Conservation (phyloP, 2,797 vertebrate genomes). For the Pangasius sanitwongsei region DNA sequence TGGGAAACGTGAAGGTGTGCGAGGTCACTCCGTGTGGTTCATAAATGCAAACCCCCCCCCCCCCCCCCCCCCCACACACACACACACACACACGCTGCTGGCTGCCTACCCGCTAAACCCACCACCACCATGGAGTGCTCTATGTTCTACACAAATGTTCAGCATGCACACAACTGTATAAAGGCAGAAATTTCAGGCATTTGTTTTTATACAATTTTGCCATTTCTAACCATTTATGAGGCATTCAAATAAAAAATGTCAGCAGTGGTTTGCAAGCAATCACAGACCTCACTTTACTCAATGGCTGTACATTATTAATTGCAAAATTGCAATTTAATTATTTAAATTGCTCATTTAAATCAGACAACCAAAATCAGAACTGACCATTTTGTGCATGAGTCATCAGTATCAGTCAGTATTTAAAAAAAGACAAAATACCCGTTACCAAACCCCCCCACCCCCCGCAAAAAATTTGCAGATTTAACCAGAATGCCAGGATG, state of each 20-base stretch:
- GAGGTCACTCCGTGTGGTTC: conserved; percentile 67
- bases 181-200: not conserved
- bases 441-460: not conserved
- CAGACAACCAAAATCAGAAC: not conserved
- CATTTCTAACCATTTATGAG: not conserved
- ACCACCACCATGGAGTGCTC: conserved; percentile 14
- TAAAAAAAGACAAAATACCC: not conserved
- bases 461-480: not conserved
- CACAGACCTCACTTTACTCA: not conserved
- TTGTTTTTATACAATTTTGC: not conserved
- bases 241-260: conserved; percentile 1
- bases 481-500: not conserved
- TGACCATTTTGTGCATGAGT: not conserved
- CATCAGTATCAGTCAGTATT: not conserved
- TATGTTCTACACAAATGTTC: not conserved
- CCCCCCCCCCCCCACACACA: conserved; percentile 29
- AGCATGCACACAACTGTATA: not conserved
- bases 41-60: conserved; percentile 26
- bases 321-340: not conserved
- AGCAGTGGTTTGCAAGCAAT: not conserved
- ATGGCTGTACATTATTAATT: conserved; percentile 7
- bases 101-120: conserved; percentile 51
- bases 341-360: not conserved
- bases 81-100: conserved; percentile 47
- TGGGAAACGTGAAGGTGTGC: conserved; percentile 72